Conservation (phyloP, 2,888 invertebrate species). For the Lepidonotus clava region DNA sequence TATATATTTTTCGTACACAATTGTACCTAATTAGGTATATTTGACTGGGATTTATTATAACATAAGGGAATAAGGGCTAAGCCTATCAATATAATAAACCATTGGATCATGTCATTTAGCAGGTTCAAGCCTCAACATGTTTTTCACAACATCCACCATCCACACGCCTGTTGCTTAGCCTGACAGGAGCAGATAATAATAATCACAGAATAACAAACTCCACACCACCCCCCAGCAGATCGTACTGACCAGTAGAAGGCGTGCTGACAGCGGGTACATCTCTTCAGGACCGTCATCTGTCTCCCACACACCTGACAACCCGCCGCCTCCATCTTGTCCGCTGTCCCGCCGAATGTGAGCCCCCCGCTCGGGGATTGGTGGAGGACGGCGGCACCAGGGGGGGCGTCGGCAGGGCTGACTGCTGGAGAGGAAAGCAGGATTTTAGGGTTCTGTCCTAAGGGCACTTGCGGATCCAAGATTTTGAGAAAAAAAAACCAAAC, state of each 20-base stretch:
- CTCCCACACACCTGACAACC: slow-evolving; percentile 47
- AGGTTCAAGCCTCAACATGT: background rate
- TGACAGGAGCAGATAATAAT: background rate
- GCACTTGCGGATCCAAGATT: no score
- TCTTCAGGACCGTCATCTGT: slow-evolving; percentile 66
- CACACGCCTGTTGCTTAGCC: background rate
- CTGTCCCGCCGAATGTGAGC: no score
- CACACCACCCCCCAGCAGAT: background rate
- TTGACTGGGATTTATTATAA: background rate
- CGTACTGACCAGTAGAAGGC: slow-evolving; percentile 69
- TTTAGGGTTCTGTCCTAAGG: no score
- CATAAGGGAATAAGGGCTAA: background rate
- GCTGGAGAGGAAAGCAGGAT: no score
- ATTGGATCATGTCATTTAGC: background rate
- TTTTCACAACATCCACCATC: background rate
- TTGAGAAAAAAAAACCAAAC: no score
- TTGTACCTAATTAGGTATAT: background rate
- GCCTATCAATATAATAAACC: background rate
- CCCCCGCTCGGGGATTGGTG: no score
- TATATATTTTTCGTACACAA: background rate
- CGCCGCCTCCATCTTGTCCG: background rate
- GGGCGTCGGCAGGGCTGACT: no score
- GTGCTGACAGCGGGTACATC: slow-evolving; percentile 68
- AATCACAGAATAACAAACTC: background rate
- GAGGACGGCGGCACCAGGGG: no score